Evolutionary conservation across 2,113 vertebrate genomes (phyloP), one percentile per base, ranked within the genome.

Genomic region (Acrocephalus arundinaceus): DNA sequence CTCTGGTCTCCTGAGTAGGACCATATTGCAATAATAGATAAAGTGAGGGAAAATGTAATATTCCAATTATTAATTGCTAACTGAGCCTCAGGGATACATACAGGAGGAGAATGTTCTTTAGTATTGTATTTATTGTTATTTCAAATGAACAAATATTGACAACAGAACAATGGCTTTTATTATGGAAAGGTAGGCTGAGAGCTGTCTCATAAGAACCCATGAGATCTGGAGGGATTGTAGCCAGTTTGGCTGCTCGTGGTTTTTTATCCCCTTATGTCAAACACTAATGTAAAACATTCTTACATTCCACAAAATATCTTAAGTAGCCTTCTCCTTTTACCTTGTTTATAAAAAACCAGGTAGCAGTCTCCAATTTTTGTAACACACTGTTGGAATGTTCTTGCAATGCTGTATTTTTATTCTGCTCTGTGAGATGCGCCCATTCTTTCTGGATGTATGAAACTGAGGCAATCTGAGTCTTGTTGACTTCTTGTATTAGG

Each of bases 121-220:
- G 21, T 70, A 43, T 84, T 80, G 7, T 63, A 88, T 94, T 93
- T 94, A 81, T 49, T 90, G 21, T 93, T 94, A 75, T 91, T 97
- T 94, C 70, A 78, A 87, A 80, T 92, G 67, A 94, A 91, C 77
- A 92, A 92, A 96, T 41, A 83, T 59, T 97, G 95, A 89, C 91
- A 96, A 63, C 20, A 76, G 82, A 95, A 96, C 72, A 94, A 61
- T 67, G 61, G 11, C 16, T 94, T 89, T 93, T 35, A 43, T 91
- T 94, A 76, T 83, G 67, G 61, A 51, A 86, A 96, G 85, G 89
- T 89, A 91, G 58, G 12, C 54, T 91, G 65, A 48, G 35, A 85
- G 16, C 75, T 84, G 58, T 71, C 91, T 94, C 43, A 22, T 71
- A 86, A 87, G 80, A 61, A 75, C 79, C 27, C 9, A 33, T 49